phyloP scores from a whole-genome alignment of 2,113 vertebrate genomes.

The Terrapene triunguis region DNA sequence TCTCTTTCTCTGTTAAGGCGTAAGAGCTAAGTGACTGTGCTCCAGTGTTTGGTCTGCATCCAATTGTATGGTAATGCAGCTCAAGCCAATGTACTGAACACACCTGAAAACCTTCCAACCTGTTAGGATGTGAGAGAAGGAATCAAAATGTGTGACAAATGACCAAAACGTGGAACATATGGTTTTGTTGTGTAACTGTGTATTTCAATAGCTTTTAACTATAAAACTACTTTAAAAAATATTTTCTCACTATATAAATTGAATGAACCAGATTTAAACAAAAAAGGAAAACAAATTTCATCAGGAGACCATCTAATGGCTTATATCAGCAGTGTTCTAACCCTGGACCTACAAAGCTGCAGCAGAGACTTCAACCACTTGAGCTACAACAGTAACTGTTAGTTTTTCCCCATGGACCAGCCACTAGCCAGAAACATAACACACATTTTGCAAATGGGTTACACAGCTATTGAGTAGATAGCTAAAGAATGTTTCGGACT shows the following conservation, averaged over 20 bases:
- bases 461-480: neutral
- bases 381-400: neutral
- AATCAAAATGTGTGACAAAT: neutral
- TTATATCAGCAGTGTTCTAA: neutral
- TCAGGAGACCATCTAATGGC: neutral
- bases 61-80: neutral
- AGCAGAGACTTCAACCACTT: accelerated
- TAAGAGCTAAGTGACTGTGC: neutral
- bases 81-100: accelerated
- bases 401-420: neutral
- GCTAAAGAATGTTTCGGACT: neutral
- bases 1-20: neutral
- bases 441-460: neutral
- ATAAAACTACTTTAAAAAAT: neutral
- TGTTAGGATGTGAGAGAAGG: neutral
- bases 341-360: neutral
- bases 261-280: neutral
- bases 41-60: neutral
- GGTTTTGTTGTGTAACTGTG: neutral
- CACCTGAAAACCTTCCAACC: neutral
- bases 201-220: neutral
- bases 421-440: neutral
- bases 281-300: neutral
- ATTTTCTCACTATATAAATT: neutral
- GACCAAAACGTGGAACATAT: neutral